Conservation (phyloP, 92 coral and sea anemone genomes). For the Epizoanthus stellaris region DNA sequence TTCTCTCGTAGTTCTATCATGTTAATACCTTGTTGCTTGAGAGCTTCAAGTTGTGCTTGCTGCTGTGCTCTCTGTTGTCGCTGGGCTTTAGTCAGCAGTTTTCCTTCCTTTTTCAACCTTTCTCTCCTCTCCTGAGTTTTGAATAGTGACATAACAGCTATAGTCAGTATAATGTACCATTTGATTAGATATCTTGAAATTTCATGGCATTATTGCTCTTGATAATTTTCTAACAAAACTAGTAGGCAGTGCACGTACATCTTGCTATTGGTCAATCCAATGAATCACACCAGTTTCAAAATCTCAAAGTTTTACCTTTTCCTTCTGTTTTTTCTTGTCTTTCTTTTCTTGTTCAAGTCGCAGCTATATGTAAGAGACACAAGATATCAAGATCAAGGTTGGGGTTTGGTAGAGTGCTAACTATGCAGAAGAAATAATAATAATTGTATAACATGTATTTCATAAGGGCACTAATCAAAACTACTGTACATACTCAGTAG, state of each 20-base stretch:
- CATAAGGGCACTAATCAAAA: no score
- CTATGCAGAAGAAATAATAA: no score
- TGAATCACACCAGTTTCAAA: background rate
- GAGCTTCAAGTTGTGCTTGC: conserved; percentile 87
- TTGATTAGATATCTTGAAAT: no score
- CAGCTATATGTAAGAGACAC: conserved; percentile 54
- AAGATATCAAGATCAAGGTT: background rate
- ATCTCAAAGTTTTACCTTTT: conserved; percentile 68
- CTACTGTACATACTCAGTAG: no score
- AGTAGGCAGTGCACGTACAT: no score
- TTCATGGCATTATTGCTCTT: no score
- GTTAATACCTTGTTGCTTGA: conserved; percentile 89
- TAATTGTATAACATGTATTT: no score
- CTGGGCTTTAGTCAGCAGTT: conserved; percentile 85
- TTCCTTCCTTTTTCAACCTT: conserved; percentile 86
- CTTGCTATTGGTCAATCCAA: background rate
- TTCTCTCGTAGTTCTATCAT: background rate
- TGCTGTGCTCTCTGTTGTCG: conserved; percentile 85
- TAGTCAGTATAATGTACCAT: no score
- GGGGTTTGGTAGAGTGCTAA: no score
- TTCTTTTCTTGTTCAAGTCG: conserved; percentile 96
- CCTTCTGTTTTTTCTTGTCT: conserved; percentile 92
- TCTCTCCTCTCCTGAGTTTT: conserved; percentile 80
- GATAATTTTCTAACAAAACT: no score
- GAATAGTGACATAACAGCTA: background rate